Base-by-base conservation (phyloP, 2,797 vertebrate species). In the Enoplosus armatus region DNA sequence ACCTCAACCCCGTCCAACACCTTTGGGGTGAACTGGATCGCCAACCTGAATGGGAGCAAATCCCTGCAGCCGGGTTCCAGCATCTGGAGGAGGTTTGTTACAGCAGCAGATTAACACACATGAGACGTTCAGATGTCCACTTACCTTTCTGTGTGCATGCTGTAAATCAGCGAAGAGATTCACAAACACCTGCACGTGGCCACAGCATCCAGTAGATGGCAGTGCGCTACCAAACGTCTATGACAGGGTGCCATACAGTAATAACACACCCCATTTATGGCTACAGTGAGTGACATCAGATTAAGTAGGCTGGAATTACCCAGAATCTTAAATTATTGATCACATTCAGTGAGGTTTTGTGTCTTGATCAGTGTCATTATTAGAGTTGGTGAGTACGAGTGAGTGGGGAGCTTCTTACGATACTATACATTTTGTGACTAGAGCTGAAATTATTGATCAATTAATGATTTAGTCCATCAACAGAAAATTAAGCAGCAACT, bases 141-240 rank as follows among this genome's bases (percentile, higher is more conserved):
- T 1, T 4, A 12, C 6, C 6, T 14, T 35, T 16, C 8, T 18
- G 0, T 22, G 26, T 43, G 4, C 1, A 20, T 47, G 31, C 0
- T 29, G 26, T 3, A 8, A 60, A 33, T 22, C 72, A 18, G 0
- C 24, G 6, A 37, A 27, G 1, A 27, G 35, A 24, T 12, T 51
- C 1, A 54, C 48, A 47, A 35, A 35, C 22, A 6, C 8, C n/a
- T 72, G 75, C 31, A 77, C 51, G 20, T 71, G 20, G 0, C 9
- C 29, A 26, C 2, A 64, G 6, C 9, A 14, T 54, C 72, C 90
- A 80, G n/a, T 24, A 89, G 90, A 77, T 79, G 91, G 85, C 86
- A 85, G 73, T 37, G 14, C 16, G 48, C 0, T 2, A 8, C 71
- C 55, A 83, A 15, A 51, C 27, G 6, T 56, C 20, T 14, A 1